A percentile compares a stretch with the other conserved stretches of the same genome.
Conservation (phyloP, 2,888 invertebrate genomes). For the Phortica okadai region DNA sequence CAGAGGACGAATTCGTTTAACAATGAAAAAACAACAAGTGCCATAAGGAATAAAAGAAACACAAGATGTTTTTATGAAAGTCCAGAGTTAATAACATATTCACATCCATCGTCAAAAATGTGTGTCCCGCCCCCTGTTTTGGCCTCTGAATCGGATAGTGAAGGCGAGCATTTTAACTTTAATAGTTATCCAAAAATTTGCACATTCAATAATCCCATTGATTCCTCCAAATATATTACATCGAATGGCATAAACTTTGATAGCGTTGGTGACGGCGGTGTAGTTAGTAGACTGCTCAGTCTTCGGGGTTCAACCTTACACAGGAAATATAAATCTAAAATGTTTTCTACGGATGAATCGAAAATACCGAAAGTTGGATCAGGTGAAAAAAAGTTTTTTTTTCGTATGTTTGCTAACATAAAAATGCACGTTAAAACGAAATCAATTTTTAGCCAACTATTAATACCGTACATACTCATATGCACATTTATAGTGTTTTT, state of each 20-base stretch:
- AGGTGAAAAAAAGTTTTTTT: slow-evolving; percentile 11
- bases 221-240: slow-evolving; percentile 52
- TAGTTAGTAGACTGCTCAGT: slow-evolving; percentile 64
- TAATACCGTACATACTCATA: slow-evolving; percentile 82
- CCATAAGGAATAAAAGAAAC: neutral
- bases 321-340: slow-evolving; percentile 52
- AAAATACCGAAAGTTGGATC: slow-evolving; percentile 46
- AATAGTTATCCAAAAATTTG: slow-evolving; percentile 53
- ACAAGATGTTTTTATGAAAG: neutral
- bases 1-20: slow-evolving; percentile 78
- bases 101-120: slow-evolving; percentile 59
- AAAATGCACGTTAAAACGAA: slow-evolving; percentile 50
- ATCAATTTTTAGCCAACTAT: slow-evolving; percentile 66
- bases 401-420: slow-evolving; percentile 43
- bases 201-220: slow-evolving; percentile 47
- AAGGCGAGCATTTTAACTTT: slow-evolving; percentile 49
- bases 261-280: slow-evolving; percentile 56
- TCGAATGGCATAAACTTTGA: slow-evolving; percentile 41
- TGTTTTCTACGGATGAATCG: slow-evolving; percentile 43
- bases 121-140: slow-evolving; percentile 70
- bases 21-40: slow-evolving; percentile 35
- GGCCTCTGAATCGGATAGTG: slow-evolving; percentile 66
- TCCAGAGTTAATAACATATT: neutral
- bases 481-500: slow-evolving; percentile 82
- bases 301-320: slow-evolving; percentile 64